phyloP scores from a whole-genome alignment of 2,113 vertebrate species.

The Actenoides hombroni region DNA sequence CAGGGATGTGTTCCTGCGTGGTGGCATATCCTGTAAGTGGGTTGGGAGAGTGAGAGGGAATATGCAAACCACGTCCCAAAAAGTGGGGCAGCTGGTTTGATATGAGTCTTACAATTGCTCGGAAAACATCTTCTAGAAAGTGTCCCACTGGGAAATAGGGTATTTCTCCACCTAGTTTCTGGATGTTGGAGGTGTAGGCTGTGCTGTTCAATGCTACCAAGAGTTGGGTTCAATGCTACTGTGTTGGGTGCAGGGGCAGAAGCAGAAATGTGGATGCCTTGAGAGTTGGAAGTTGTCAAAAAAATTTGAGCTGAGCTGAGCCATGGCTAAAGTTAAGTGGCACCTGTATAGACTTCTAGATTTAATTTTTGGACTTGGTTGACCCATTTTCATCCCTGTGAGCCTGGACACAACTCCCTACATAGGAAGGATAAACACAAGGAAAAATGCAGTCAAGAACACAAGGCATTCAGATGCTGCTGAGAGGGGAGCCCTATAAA shows the following conservation, averaged over 20 bases:
- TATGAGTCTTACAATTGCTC: neutral
- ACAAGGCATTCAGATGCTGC: neutral
- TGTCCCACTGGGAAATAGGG: neutral
- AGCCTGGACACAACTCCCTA: neutral
- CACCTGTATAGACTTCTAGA: neutral
- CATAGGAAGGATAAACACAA: neutral
- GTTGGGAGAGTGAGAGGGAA: neutral
- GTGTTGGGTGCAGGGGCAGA: neutral
- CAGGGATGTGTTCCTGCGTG: neutral
- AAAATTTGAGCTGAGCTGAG: neutral
- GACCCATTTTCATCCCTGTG: neutral
- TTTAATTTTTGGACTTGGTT: neutral
- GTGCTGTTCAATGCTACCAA: neutral
- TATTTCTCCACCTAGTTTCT: neutral
- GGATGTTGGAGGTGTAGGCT: neutral
- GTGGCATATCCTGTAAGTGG: neutral
- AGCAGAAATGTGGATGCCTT: neutral
- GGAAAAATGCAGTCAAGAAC: neutral
- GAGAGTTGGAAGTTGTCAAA: neutral
- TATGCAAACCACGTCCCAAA: neutral
- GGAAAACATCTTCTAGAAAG: slow-evolving; percentile 9
- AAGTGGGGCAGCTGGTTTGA: neutral
- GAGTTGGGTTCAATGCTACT: neutral
- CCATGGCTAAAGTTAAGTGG: neutral
- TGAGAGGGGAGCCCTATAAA: neutral